These are phyloP conservation scores for Phaonia tiefii DNA, from an alignment of 2,888 invertebrate species.

Conservation along the genomic window DNA sequence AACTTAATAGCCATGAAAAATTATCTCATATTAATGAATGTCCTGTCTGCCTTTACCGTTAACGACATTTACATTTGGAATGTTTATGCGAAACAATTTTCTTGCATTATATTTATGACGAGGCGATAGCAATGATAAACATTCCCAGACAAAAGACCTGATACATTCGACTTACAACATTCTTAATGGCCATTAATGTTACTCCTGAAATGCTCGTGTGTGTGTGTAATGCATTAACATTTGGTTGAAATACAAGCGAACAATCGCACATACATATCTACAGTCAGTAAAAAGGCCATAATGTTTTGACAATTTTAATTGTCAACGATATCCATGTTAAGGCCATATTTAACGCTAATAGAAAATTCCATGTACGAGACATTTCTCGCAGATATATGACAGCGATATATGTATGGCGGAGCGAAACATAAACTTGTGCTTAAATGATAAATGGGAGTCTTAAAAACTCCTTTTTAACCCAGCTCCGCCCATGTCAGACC, in stretches of 20 bases:
- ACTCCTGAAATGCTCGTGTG: background rate
- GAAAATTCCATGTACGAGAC: conserved; percentile 31
- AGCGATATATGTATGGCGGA: background rate
- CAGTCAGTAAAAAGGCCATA: conserved; percentile 41
- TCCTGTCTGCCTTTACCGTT: background rate
- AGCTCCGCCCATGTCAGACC: background rate
- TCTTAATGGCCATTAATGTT: conserved; percentile 23
- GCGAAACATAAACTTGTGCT: conserved; percentile 38
- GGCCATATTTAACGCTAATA: conserved; percentile 18
- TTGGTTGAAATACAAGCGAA: too few relatives aligned
- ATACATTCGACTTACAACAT: background rate
- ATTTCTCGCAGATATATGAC: conserved; percentile 4
- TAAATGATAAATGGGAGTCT: conserved; percentile 46
- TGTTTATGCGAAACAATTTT: background rate
- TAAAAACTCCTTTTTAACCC: conserved; percentile 12
- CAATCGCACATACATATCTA: too few relatives aligned
- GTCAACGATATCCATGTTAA: conserved; percentile 33
- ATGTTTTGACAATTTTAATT: conserved; percentile 57
- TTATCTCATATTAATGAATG: conserved; percentile 28
- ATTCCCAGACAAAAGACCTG: background rate
- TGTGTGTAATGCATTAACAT: conserved; percentile 44
- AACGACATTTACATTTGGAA: too few relatives aligned
- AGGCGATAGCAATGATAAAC: background rate
- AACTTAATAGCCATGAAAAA: conserved; percentile 48
- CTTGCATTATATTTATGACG: conserved; percentile 12